A percentile compares a stretch with the other conserved stretches of the same genome.
These are phyloP conservation scores for Ormyrus thymus DNA, from an alignment of 2,888 invertebrate species.

Conservation along the genomic window DNA sequence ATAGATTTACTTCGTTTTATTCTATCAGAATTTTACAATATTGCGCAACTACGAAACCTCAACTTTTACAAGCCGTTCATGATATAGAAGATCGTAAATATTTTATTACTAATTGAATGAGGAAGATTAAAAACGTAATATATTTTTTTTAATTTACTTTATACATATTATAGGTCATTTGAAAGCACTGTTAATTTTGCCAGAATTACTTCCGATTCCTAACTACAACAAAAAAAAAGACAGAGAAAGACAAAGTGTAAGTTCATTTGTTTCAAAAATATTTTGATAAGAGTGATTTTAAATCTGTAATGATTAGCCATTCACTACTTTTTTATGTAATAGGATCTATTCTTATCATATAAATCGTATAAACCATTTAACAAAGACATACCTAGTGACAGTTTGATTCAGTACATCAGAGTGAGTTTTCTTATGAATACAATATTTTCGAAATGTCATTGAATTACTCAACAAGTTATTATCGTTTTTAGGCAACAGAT, in stretches of 20 bases:
- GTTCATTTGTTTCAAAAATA: conserved; percentile 3
- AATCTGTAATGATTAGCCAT: neutral
- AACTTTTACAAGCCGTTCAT: conserved; percentile 40
- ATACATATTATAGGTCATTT: neutral
- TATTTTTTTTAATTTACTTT: neutral
- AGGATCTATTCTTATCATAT: neutral
- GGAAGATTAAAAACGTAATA: neutral
- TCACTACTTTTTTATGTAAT: neutral
- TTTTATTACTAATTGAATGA: neutral
- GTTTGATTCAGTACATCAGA: conserved; percentile 52
- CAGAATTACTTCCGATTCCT: conserved; percentile 52
- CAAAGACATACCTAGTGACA: conserved; percentile 52
- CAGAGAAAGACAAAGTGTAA: conserved; percentile 29
- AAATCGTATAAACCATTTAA: conserved; percentile 35
- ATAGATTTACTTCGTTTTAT: conserved; percentile 45
- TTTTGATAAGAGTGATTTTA: no score
- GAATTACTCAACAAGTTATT: no score
- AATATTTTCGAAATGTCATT: no score
- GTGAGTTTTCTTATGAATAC: conserved; percentile 28
- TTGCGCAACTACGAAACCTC: conserved; percentile 48
- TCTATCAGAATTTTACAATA: conserved; percentile 52
- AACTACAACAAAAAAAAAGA: conserved; percentile 51
- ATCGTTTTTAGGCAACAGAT: no score
- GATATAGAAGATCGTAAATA: conserved; percentile 51
- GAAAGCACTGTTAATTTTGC: conserved; percentile 52